Conservation (phyloP, 2,113 vertebrate species). For the Microtus oregoni region DNA sequence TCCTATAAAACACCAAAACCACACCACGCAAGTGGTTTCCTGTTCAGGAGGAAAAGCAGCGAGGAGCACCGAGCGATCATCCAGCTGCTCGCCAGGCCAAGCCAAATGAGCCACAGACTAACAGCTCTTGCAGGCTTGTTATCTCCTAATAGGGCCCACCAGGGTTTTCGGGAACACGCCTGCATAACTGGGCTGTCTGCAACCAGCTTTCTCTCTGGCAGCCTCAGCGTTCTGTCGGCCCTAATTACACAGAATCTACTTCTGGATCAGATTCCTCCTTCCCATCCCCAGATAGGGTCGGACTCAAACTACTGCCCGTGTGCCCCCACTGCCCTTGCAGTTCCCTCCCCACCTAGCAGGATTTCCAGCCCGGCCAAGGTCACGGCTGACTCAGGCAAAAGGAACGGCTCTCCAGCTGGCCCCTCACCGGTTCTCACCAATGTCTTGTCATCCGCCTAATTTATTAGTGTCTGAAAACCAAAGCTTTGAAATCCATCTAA, state of each 20-base stretch:
- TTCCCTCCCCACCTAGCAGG: background rate
- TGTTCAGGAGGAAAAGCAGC: background rate
- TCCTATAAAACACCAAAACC: constrained; percentile 25
- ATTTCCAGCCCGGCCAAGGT: background rate
- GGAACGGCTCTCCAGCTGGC: background rate
- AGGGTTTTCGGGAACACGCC: constrained; percentile 19
- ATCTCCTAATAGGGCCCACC: constrained; percentile 19
- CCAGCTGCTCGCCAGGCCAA: background rate
- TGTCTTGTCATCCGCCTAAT: constrained; percentile 41
- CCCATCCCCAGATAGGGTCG: background rate
- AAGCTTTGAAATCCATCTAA: constrained; percentile 55
- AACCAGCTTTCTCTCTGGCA: constrained; percentile 56
- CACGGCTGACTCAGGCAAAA: background rate
- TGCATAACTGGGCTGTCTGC: constrained; percentile 20
- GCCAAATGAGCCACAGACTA: constrained; percentile 45
- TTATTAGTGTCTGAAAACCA: constrained; percentile 61
- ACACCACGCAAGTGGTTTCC: background rate
- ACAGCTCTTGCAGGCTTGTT: background rate
- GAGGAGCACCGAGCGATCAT: background rate
- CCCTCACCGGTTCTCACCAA: background rate
- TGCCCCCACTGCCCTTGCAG: background rate
- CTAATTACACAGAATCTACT: constrained; percentile 14
- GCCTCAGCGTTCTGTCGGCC: constrained; percentile 22
- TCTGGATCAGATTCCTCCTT: background rate
- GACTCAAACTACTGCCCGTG: background rate